These are phyloP conservation scores for Puntigrus tetrazona DNA, from an alignment of 2,113 vertebrate genomes.

Conservation along the genomic window DNA sequence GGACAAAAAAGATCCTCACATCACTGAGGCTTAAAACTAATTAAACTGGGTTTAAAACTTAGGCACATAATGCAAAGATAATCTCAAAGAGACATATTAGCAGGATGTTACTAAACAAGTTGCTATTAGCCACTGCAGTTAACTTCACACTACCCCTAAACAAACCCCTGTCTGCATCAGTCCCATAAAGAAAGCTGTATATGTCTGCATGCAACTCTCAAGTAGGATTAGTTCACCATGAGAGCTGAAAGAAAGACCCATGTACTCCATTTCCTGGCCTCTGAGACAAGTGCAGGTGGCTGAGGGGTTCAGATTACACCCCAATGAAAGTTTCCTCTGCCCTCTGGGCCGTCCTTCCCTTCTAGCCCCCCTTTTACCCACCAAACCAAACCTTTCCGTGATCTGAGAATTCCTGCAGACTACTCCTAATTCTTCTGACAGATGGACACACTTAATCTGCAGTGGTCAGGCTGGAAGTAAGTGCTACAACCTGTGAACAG, in stretches of 20 bases:
- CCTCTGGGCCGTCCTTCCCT: conserved; percentile 14
- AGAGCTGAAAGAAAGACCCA: conserved; percentile 47
- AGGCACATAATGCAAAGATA: background rate
- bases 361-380: conserved; percentile 24
- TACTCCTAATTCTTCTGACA: conserved; percentile 72
- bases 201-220: conserved; percentile 46
- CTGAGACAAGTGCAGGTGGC: conserved; percentile 74
- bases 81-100: background rate
- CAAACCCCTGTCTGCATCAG: conserved; percentile 30
- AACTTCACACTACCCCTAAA: conserved; percentile 22
- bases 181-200: conserved; percentile 32
- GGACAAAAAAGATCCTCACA: background rate
- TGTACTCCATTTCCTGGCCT: conserved; percentile 58
- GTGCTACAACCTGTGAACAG: conserved; percentile 71
- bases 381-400: conserved; percentile 44
- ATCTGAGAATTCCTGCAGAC: conserved; percentile 76
- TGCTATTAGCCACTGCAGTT: background rate
- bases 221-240: conserved; percentile 47
- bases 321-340: conserved; percentile 58
- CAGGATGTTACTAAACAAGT: background rate
- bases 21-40: background rate
- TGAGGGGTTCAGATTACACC: conserved; percentile 68
- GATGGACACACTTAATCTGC: conserved; percentile 70
- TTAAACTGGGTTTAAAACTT: background rate
- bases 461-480: conserved; percentile 59